A percentile compares a stretch with the other conserved stretches of the same genome.
These are phyloP conservation scores for Erythrocebus patas DNA, from an alignment of 2,113 vertebrate genomes.

Conservation along the genomic window DNA sequence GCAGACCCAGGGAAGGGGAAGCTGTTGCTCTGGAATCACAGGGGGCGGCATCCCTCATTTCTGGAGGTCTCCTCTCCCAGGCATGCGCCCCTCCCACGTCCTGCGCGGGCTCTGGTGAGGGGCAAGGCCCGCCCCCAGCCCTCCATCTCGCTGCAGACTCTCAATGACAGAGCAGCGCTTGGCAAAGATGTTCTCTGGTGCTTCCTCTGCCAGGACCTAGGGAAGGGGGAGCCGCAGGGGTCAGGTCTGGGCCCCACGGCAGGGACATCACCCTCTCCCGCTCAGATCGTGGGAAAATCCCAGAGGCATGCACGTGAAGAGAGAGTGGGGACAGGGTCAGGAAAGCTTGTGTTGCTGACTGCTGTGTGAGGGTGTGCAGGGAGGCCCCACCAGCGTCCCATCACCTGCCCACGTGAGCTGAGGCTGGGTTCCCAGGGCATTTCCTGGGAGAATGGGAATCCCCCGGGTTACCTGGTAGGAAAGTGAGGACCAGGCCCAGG, in stretches of 20 bases:
- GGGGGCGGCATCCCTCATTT: neutral
- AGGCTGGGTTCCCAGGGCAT: neutral
- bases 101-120: neutral
- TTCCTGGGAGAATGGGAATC: too few species aligned
- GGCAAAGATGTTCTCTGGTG: slow-evolving; percentile 37
- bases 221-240: neutral
- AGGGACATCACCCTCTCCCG: neutral
- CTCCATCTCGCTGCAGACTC: neutral
- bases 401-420: fast-evolving
- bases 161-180: slow-evolving; percentile 51
- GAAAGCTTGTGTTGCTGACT: fast-evolving
- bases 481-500: neutral
- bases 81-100: neutral
- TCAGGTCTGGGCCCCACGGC: neutral
- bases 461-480: too few species aligned
- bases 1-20: neutral
- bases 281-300: neutral
- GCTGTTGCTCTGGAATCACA: neutral
- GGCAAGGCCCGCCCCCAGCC: too few species aligned
- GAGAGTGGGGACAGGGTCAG: too few species aligned
- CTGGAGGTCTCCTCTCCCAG: neutral
- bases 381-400: neutral
- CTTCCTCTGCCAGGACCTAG: slow-evolving; percentile 54
- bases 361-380: neutral
- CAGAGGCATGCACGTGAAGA: fast-evolving